Conservation (phyloP, 1,140 invertebrate genomes). For the Caenorhabditis remanei region DNA sequence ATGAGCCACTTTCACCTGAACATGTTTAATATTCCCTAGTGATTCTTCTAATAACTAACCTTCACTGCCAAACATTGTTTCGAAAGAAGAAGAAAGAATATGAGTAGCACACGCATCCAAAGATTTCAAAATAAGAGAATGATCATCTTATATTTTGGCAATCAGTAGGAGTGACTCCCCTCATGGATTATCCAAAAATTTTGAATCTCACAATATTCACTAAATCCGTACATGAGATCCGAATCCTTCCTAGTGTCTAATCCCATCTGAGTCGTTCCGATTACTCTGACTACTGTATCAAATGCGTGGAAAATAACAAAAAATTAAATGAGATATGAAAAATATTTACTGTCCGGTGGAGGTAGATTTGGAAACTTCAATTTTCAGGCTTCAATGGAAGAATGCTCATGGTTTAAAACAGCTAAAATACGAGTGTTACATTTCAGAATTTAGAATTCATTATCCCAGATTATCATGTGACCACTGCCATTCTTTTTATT, state of each 20-base stretch:
- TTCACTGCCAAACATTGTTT: background rate
- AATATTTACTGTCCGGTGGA: too few species aligned
- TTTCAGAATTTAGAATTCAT: too few species aligned
- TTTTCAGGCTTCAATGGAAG: too few species aligned
- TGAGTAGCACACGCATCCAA: background rate
- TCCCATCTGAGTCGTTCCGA: background rate
- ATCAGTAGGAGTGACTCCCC: conserved; percentile 37
- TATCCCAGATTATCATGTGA: too few species aligned
- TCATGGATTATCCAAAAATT: conserved; percentile 14
- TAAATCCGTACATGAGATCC: background rate
- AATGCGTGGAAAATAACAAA: background rate
- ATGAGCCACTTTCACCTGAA: conserved; percentile 63
- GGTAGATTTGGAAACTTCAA: too few species aligned
- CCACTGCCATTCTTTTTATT: too few species aligned
- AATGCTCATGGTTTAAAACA: too few species aligned
- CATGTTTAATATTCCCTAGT: background rate
- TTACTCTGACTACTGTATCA: conserved; percentile 17
- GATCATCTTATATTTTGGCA: background rate
- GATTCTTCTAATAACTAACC: conserved; percentile 14
- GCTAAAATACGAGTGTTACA: too few species aligned
- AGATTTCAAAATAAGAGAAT: background rate
- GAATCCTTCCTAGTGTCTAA: background rate
- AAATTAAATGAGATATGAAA: too few species aligned
- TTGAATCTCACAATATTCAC: background rate
- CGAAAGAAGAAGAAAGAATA: conserved; percentile 4